Percentiles rank a stretch among this genome's conserved stretches.
These are phyloP conservation scores for Brenthis daphne DNA, from an alignment of 2,888 invertebrate species.

Conservation along the genomic window DNA sequence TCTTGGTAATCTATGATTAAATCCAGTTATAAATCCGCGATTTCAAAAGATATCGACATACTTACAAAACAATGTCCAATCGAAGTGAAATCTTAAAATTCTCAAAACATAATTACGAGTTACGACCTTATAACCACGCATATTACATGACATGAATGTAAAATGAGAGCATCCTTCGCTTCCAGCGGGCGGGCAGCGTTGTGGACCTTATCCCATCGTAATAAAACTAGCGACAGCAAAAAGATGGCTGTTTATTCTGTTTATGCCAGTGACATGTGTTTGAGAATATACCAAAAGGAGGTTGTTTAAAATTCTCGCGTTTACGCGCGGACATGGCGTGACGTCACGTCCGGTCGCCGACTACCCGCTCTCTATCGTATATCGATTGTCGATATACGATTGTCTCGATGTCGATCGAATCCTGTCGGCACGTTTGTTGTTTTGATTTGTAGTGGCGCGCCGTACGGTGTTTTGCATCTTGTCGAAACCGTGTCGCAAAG, in stretches of 20 bases:
- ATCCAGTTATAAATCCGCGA: slow-evolving; percentile 12
- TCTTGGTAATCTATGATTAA: slow-evolving; percentile 9
- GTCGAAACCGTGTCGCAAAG: slow-evolving; percentile 40
- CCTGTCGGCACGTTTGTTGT: slow-evolving; percentile 76
- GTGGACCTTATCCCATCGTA: slow-evolving; percentile 52
- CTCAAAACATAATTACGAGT: slow-evolving; percentile 61
- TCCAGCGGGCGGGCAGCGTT: slow-evolving; percentile 34
- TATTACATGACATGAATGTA: slow-evolving; percentile 70
- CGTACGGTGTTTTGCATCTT: slow-evolving; percentile 61
- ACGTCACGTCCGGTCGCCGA: slow-evolving; percentile 75
- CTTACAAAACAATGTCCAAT: slow-evolving; percentile 24
- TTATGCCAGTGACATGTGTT: slow-evolving; percentile 70
- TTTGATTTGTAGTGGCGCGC: slow-evolving; percentile 72
- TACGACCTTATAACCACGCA: slow-evolving; percentile 64
- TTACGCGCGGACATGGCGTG: slow-evolving; percentile 66
- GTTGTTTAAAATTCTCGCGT: slow-evolving; percentile 80
- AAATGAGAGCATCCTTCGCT: slow-evolving; percentile 52
- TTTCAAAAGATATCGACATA: slow-evolving; percentile 23
- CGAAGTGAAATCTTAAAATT: slow-evolving; percentile 51
- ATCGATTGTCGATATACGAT: slow-evolving; percentile 60
- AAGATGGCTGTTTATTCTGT: slow-evolving; percentile 45
- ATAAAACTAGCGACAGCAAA: slow-evolving; percentile 51
- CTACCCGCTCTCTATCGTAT: slow-evolving; percentile 55
- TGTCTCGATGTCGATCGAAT: slow-evolving; percentile 70
- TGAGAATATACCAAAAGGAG: slow-evolving; percentile 69